Base-by-base conservation (phyloP, 2,888 invertebrate species). In the Saturnia japonica region DNA sequence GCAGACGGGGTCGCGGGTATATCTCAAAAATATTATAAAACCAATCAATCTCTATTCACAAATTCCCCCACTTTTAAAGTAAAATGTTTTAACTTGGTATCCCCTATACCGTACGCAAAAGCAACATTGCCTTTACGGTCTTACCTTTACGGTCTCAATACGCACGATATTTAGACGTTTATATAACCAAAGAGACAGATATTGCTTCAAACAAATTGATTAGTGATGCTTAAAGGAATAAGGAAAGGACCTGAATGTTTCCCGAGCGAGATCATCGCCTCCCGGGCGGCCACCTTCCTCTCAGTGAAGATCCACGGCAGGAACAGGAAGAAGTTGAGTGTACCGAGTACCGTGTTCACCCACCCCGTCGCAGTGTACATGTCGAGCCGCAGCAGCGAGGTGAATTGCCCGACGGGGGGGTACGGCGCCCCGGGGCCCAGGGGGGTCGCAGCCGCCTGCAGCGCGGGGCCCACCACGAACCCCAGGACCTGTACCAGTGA, bases 301-400 rank as follows among this genome's bases (percentile, higher is more conserved):
- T 98, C 97, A 80, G 95, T 95, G 84, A 98, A 98, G 77, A 96
- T 93, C 77, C 94, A 95, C 0, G 98, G 98, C 81, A 97, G 89
- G 82, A 97, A 97, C 74, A 97, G 93, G 70, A 95, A 80, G 72
- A 97, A 95, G 90, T 97, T 98, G 66, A 96, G 72, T 11, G 96
- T 79, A 19, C 97, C 96, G 81, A 98, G 94, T 40, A 96, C 74
- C 3, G 96, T 97, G 87, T 97, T 97, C 79, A 97, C 96, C 97
- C 97, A 97, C 8, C 97, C 97, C 4, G 97, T 95, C 14, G 97
- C 97, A 0, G 98, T 97, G 91, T 97, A 98, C 98, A 98, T 98
- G 88, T 98, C 97, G 66, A 98, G 90, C 67, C 96, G 95, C 66
- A 97, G 84, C 12, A 95, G 90, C 16, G 95, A 86, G n/a, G 95